Evolutionary conservation across 2,888 invertebrate genomes (phyloP).

Genomic region (Xestobium rufovillosum): DNA sequence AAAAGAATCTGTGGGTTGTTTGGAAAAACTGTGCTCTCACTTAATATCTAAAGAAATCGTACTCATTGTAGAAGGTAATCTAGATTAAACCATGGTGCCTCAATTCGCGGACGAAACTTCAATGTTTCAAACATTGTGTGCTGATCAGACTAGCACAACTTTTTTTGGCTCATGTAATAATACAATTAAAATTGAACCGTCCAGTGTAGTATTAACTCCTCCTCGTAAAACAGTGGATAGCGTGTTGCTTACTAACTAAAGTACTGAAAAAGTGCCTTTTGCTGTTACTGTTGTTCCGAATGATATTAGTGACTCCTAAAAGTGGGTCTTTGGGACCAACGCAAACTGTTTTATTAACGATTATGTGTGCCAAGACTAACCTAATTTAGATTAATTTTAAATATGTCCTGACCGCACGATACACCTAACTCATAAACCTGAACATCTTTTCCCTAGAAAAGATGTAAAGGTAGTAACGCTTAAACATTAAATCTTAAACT

Average conservation of each 20-base stretch:
- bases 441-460: too few relatives aligned
- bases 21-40: conserved; percentile 31
- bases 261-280: conserved; percentile 19
- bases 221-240: conserved; percentile 27
- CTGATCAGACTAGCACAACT: conserved; percentile 24
- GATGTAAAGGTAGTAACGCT: too few relatives aligned
- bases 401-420: too few relatives aligned
- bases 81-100: conserved; percentile 34
- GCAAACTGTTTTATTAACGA: conserved; percentile 24
- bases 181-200: conserved; percentile 27
- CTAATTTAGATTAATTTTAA: too few relatives aligned
- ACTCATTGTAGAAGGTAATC: conserved; percentile 38
- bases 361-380: conserved; percentile 24
- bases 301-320: conserved; percentile 14
- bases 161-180: conserved; percentile 16
- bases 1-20: conserved; percentile 31
- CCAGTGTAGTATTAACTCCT: conserved; percentile 25
- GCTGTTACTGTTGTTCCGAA: conserved; percentile 24
- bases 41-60: conserved; percentile 34
- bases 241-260: conserved; percentile 26
- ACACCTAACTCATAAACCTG: too few relatives aligned
- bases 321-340: conserved; percentile 23
- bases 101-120: conserved; percentile 35
- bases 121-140: conserved; percentile 34
- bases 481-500: too few relatives aligned